A percentile compares a stretch with the other conserved stretches of the same genome.
Evolutionary conservation across 2,797 vertebrate genomes (phyloP).

Genomic region (Nothura maculosa): DNA sequence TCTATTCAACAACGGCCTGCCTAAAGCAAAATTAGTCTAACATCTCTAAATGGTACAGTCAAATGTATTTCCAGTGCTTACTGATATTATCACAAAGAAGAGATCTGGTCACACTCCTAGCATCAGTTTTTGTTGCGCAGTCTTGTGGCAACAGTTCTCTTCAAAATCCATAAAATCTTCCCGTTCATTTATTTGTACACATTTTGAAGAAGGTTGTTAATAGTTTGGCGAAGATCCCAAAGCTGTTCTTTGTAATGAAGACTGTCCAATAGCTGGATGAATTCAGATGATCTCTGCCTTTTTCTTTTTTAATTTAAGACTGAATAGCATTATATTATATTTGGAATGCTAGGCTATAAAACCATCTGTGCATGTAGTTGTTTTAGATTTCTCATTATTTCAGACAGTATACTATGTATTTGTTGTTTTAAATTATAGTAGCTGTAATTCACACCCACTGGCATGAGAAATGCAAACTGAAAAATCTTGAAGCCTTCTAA

Average conservation of each 20-base stretch:
- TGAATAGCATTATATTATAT: background rate
- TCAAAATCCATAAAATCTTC: background rate
- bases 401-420: background rate
- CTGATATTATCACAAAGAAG: conserved; percentile 17
- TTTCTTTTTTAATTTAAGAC: conserved; percentile 7
- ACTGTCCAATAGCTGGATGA: background rate
- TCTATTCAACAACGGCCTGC: conserved; percentile 23
- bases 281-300: conserved; percentile 35
- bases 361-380: background rate
- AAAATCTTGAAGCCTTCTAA: background rate
- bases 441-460: background rate
- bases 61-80: conserved; percentile 20
- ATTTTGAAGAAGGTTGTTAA: conserved; percentile 7
- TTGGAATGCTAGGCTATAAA: conserved; percentile 32
- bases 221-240: background rate
- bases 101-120: conserved; percentile 4
- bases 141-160: conserved; percentile 19
- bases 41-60: conserved; percentile 9
- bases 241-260: conserved; percentile 19
- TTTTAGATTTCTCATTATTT: conserved; percentile 45
- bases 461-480: background rate
- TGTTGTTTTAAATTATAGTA: conserved; percentile 24
- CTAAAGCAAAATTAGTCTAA: conserved; percentile 55
- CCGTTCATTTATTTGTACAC: conserved; percentile 19
- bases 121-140: conserved; percentile 9